These are phyloP conservation scores for Eremophila alpestris DNA, from an alignment of 2,797 vertebrate genomes.

Conservation along the genomic window DNA sequence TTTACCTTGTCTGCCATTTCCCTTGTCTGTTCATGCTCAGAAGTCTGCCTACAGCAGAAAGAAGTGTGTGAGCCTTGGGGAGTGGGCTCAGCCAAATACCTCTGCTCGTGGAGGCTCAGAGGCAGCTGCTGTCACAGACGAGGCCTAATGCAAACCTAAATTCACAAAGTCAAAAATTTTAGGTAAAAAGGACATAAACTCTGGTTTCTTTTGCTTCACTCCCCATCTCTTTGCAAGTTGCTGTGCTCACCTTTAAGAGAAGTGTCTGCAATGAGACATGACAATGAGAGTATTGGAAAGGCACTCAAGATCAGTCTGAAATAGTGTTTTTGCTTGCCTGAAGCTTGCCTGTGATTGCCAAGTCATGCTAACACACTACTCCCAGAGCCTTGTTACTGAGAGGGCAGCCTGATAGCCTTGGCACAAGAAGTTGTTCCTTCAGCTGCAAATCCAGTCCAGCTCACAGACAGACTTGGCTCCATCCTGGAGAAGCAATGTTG, in stretches of 20 bases:
- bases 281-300: background rate
- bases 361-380: background rate
- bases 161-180: background rate
- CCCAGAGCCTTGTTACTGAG: background rate
- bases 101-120: background rate
- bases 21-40: background rate
- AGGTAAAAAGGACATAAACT: background rate
- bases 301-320: background rate
- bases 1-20: background rate
- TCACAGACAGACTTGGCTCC: background rate
- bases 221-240: background rate
- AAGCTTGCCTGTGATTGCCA: background rate
- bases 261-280: background rate
- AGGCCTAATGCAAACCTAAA: background rate
- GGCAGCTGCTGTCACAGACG: background rate
- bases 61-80: background rate
- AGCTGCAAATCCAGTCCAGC: background rate
- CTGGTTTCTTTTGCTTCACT: background rate
- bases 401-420: background rate
- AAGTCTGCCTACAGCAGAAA: background rate
- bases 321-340: background rate
- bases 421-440: background rate
- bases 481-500: background rate
- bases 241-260: background rate
- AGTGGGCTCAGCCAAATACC: background rate